These are phyloP conservation scores for Karalla daura DNA, from an alignment of 2,797 vertebrate species.

Conservation along the genomic window DNA sequence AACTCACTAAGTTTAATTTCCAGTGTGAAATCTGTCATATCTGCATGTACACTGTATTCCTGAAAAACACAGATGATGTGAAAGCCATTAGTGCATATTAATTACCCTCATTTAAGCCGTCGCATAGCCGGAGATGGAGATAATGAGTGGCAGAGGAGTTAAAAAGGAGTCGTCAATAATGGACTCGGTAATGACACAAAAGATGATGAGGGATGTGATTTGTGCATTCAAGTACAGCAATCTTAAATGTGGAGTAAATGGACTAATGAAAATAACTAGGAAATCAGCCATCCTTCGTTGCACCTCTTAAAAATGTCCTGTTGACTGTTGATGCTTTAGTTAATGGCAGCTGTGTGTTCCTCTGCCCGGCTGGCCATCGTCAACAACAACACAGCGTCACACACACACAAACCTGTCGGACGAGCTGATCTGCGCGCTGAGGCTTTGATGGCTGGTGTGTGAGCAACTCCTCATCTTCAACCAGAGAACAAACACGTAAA, in stretches of 20 bases:
- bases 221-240: no score
- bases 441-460: not conserved
- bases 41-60: not conserved
- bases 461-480: not conserved
- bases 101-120: conserved; percentile 14
- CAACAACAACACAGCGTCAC: conserved; percentile 9
- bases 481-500: conserved; percentile 19
- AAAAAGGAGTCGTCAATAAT: not conserved
- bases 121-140: not conserved
- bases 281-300: not conserved
- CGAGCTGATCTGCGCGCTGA: not conserved
- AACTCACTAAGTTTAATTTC: not conserved
- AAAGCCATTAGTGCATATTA: conserved; percentile 2
- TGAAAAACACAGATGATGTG: not conserved
- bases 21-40: not conserved
- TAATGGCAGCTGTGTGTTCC: not conserved
- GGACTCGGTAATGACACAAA: no score
- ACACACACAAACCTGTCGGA: conserved; percentile 18
- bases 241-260: no score
- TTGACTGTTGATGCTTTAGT: not conserved
- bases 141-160: not conserved
- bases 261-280: no score
- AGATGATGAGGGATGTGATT: no score
- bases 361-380: not conserved
- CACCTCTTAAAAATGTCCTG: not conserved